These are phyloP conservation scores for Anagyrus pseudococci DNA, from an alignment of 2,888 invertebrate species.

Conservation along the genomic window DNA sequence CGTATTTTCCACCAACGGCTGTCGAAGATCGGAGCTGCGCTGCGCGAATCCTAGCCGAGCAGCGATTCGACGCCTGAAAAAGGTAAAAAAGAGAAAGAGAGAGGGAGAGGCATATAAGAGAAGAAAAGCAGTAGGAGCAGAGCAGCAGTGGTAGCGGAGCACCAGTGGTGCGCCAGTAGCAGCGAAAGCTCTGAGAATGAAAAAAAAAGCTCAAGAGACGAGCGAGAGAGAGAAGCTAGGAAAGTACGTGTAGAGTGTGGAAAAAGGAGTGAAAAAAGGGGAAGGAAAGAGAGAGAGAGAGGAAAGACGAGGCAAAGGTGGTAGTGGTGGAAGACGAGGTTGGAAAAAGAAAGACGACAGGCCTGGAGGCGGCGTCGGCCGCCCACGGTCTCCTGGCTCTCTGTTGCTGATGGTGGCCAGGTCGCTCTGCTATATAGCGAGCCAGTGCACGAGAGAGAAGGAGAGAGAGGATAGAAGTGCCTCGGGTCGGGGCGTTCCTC, in stretches of 20 bases:
- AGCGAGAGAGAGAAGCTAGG: not conserved
- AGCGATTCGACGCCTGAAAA: not conserved
- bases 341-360: not conserved
- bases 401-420: no score
- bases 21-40: slow-evolving; percentile 10
- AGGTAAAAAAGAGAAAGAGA: not conserved
- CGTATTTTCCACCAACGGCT: not conserved
- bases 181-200: slow-evolving; percentile 18
- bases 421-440: no score
- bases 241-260: not conserved
- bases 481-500: slow-evolving; percentile 32
- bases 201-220: not conserved
- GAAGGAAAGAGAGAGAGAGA: slow-evolving; percentile 22
- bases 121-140: slow-evolving; percentile 1
- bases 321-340: no score
- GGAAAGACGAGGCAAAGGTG: slow-evolving; percentile 13
- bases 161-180: no score
- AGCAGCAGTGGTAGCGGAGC: no score
- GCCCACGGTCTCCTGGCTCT: no score
- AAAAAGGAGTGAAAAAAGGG: slow-evolving; percentile 23
- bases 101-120: no score
- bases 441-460: no score
- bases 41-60: no score
- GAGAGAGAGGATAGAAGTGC: no score
- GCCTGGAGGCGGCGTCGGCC: slow-evolving; percentile 27